phyloP scores from a whole-genome alignment of 2,888 invertebrate genomes.

The Bugula neritina region DNA sequence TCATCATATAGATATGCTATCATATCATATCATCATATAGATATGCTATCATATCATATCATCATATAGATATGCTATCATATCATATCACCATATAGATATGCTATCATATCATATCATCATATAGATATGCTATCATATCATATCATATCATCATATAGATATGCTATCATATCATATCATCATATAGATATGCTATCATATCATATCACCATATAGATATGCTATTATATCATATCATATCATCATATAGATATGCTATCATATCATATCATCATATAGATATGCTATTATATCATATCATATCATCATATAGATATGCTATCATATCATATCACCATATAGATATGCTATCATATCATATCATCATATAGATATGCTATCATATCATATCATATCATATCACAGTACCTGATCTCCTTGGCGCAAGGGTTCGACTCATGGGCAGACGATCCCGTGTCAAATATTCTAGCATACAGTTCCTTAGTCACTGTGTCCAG shows the following conservation, averaged over 20 bases:
- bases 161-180: not conserved
- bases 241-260: not conserved
- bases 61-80: not conserved
- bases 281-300: not conserved
- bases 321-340: not conserved
- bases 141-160: constrained; percentile 4
- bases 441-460: constrained; percentile 52
- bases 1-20: constrained; percentile 3
- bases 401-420: constrained; percentile 38
- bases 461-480: constrained; percentile 76
- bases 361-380: not conserved
- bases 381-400: constrained; percentile 1
- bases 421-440: constrained; percentile 32
- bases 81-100: constrained; percentile 1
- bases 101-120: not conserved
- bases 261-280: not conserved
- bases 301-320: not conserved
- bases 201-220: constrained; percentile 7
- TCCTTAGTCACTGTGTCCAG: constrained; percentile 69
- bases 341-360: constrained; percentile 1
- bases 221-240: constrained; percentile 2
- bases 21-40: constrained; percentile 5
- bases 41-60: constrained; percentile 6
- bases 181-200: constrained; percentile 6
- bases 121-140: not conserved